Evolutionary conservation across 2,797 vertebrate genomes (phyloP).

Genomic region (Adelosebastes latens): DNA sequence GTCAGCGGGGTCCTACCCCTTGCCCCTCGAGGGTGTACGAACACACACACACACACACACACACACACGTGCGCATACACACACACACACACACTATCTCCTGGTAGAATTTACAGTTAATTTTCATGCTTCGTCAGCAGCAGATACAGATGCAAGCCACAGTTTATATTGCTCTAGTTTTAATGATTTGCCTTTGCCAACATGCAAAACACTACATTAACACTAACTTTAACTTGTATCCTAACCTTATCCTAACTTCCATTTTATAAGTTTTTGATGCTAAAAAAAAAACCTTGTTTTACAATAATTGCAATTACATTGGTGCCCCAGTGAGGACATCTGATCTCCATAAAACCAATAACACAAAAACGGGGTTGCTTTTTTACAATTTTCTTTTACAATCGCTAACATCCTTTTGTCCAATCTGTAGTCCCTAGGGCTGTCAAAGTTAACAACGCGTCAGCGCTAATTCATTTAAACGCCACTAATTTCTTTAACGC

Average conservation of each 20-base stretch:
- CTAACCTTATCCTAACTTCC: background rate
- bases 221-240: no score
- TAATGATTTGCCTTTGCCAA: background rate
- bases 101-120: background rate
- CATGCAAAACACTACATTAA: background rate
- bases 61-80: background rate
- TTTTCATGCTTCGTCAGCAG: constrained; percentile 39
- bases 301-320: background rate
- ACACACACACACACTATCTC: background rate
- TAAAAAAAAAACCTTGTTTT: no score
- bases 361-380: background rate
- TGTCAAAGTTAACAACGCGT: no score
- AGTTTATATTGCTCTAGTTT: background rate
- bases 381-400: no score
- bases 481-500: no score
- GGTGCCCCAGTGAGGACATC: background rate
- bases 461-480: no score
- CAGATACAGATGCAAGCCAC: background rate
- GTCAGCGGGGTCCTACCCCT: constrained; percentile 29
- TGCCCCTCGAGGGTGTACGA: constrained; percentile 17
- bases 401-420: no score
- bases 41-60: background rate
- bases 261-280: background rate
- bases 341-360: background rate
- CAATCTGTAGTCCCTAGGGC: no score